These are phyloP conservation scores for Pseudomugil gertrudae DNA, from an alignment of 2,797 vertebrate species.

Conservation along the genomic window DNA sequence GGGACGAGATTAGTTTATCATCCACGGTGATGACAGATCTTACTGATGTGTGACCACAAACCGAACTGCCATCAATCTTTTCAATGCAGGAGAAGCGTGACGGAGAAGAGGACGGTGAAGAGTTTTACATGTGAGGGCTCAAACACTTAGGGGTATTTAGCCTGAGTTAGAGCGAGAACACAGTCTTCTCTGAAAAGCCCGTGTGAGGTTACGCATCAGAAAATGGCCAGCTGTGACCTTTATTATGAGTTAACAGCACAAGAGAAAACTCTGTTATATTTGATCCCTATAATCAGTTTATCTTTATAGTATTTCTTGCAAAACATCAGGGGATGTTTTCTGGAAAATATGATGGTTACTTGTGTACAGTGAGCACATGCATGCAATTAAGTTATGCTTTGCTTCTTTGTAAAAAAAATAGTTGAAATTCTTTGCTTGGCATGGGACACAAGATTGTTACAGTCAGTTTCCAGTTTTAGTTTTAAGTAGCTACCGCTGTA, in stretches of 20 bases:
- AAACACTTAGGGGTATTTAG: conserved; percentile 62
- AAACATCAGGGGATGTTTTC: too few relatives aligned
- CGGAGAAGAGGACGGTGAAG: conserved; percentile 38
- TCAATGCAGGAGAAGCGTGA: conserved; percentile 34
- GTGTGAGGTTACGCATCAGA: conserved; percentile 56
- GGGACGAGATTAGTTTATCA: conserved; percentile 71
- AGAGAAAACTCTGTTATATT: conserved; percentile 13
- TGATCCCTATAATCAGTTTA: not conserved
- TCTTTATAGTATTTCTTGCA: not conserved
- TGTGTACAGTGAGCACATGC: not conserved
- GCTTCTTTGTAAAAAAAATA: not conserved
- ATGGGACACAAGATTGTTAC: not conserved
- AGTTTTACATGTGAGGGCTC: conserved; percentile 57
- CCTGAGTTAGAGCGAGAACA: conserved; percentile 22
- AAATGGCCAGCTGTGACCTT: conserved; percentile 37
- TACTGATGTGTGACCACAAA: conserved; percentile 73
- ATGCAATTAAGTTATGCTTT: conserved; percentile 1
- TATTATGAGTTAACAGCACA: conserved; percentile 12
- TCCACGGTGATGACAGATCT: conserved; percentile 64
- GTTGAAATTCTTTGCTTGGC: conserved; percentile 1
- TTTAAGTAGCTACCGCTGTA: not conserved
- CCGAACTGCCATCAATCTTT: conserved; percentile 67
- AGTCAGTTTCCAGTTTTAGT: not conserved
- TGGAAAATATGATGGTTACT: too few relatives aligned
- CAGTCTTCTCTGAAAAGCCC: conserved; percentile 13